These are phyloP conservation scores for Monodelphis domestica DNA, from an alignment of 2,797 vertebrate genomes.

Conservation along the genomic window DNA sequence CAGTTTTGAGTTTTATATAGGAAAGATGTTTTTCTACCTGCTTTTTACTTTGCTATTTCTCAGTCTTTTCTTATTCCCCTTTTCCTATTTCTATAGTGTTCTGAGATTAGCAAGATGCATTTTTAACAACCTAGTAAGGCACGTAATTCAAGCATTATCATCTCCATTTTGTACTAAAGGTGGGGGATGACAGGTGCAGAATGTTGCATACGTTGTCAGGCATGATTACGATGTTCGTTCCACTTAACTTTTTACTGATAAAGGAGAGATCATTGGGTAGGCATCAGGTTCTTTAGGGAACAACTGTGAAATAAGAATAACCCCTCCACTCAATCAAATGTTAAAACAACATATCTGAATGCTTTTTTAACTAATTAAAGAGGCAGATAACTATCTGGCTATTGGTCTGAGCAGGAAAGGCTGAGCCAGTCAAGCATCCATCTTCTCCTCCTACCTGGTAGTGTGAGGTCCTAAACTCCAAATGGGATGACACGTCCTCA, in stretches of 20 bases:
- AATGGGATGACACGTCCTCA: not conserved
- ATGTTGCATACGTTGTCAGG: not conserved
- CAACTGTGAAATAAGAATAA: not conserved
- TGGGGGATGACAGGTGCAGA: not conserved
- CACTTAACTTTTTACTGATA: not conserved
- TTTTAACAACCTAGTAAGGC: not conserved
- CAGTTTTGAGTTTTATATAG: not conserved
- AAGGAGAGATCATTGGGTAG: not conserved
- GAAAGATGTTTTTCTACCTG: not conserved
- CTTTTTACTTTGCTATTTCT: not conserved
- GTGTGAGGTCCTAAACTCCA: not conserved
- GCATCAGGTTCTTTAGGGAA: not conserved
- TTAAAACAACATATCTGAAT: no score
- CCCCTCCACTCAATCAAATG: not conserved
- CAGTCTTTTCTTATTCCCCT: not conserved
- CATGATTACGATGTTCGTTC: not conserved
- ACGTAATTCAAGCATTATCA: not conserved
- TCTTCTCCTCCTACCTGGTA: not conserved
- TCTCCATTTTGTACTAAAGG: not conserved
- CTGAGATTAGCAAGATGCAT: not conserved
- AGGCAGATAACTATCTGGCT: not conserved
- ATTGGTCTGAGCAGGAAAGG: not conserved
- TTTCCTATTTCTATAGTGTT: not conserved
- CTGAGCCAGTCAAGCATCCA: not conserved
- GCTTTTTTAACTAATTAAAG: not conserved